Evolutionary conservation across 2,113 vertebrate genomes (phyloP).

Genomic region (Acanthochromis polyacanthus): DNA sequence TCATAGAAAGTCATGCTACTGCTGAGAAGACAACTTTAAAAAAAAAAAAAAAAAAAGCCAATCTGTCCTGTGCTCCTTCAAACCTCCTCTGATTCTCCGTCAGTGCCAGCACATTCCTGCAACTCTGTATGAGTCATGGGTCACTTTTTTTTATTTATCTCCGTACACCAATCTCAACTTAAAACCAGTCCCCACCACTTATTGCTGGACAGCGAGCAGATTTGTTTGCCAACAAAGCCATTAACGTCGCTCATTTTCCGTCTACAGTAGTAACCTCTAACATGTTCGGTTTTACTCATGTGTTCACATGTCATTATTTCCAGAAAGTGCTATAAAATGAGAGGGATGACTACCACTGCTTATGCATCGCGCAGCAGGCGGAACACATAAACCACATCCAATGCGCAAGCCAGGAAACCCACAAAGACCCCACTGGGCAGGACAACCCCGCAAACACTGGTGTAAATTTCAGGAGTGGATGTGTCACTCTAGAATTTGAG

Average conservation of each 20-base stretch:
- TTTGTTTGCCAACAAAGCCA: conserved; percentile 33
- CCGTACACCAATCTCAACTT: conserved; percentile 12
- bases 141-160: conserved; percentile 47
- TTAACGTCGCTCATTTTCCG: conserved; percentile 29
- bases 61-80: conserved; percentile 30
- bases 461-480: conserved; percentile 71
- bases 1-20: not conserved
- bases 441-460: conserved; percentile 36
- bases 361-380: conserved; percentile 60
- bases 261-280: conserved; percentile 7
- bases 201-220: conserved; percentile 22
- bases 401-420: conserved; percentile 73
- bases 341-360: conserved; percentile 65
- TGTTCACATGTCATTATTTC: conserved; percentile 44
- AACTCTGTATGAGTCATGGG: conserved; percentile 2
- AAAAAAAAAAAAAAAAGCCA: too few relatives aligned
- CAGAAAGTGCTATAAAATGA: conserved; percentile 68
- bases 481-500: conserved; percentile 37
- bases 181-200: conserved; percentile 4
- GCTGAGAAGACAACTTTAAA: conserved; percentile 29
- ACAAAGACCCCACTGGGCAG: conserved; percentile 73
- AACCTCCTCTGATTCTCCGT: conserved; percentile 22
- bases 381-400: conserved; percentile 73
- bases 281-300: conserved; percentile 37
- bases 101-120: conserved; percentile 47